A percentile compares a stretch with the other conserved stretches of the same genome.
These are phyloP conservation scores for Sebastes melanostomus DNA, from an alignment of 2,797 vertebrate genomes.

Conservation along the genomic window DNA sequence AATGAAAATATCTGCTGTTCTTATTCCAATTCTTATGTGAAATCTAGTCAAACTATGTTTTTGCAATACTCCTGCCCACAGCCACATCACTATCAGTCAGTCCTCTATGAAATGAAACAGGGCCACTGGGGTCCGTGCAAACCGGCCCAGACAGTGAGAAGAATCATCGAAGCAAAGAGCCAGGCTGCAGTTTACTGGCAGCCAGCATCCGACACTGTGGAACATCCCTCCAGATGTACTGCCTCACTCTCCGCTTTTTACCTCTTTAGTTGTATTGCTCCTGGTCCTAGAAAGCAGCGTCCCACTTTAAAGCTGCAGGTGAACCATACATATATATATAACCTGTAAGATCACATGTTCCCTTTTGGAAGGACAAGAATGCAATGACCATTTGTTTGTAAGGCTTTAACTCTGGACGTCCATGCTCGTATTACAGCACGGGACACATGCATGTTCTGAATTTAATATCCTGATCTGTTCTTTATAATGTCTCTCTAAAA, in stretches of 20 bases:
- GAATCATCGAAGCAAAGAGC: constrained; percentile 55
- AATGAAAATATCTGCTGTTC: too few species aligned
- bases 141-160: constrained; percentile 67
- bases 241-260: constrained; percentile 1
- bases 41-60: too few species aligned
- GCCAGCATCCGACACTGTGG: constrained; percentile 42
- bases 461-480: neutral
- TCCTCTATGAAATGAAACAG: constrained; percentile 39
- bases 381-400: neutral
- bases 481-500: neutral
- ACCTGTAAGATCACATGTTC: too few species aligned
- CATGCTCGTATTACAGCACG: neutral
- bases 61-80: constrained; percentile 66
- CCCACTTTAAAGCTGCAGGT: constrained; percentile 25
- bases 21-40: too few species aligned
- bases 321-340: neutral
- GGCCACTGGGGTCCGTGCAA: constrained; percentile 36
- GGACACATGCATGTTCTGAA: neutral
- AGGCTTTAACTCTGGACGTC: neutral
- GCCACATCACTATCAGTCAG: constrained; percentile 57
- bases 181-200: constrained; percentile 53
- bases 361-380: too few species aligned
- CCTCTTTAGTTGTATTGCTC: constrained; percentile 29
- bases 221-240: constrained; percentile 42
- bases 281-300: neutral